These are phyloP conservation scores for Gymnopithys bicolor DNA, from an alignment of 2,797 vertebrate genomes.

Conservation along the genomic window DNA sequence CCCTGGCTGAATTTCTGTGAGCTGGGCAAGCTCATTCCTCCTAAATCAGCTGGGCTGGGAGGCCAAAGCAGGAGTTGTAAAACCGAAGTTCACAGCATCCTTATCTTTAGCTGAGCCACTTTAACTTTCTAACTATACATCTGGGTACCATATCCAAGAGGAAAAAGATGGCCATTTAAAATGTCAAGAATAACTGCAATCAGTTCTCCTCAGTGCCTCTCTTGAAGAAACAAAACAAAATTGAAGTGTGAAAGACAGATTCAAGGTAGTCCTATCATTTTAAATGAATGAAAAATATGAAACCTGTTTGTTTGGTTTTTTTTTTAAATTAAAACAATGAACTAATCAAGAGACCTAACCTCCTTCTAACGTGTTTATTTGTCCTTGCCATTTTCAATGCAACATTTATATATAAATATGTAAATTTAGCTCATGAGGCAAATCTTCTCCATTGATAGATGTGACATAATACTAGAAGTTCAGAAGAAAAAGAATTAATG, in stretches of 20 bases:
- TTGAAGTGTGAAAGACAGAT: slow-evolving; percentile 11
- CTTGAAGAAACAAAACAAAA: slow-evolving; percentile 62
- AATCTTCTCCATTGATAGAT: background rate
- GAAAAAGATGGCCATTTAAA: slow-evolving; percentile 53
- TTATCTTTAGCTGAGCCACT: slow-evolving; percentile 55
- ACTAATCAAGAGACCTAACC: background rate
- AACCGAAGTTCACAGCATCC: slow-evolving; percentile 38
- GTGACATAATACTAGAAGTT: background rate
- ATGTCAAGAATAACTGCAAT: slow-evolving; percentile 56
- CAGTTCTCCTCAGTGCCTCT: slow-evolving; percentile 19
- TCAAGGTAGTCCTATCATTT: background rate
- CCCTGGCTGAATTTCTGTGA: background rate
- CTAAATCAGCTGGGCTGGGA: slow-evolving; percentile 33
- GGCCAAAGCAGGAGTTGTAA: slow-evolving; percentile 43
- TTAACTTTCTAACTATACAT: slow-evolving; percentile 65
- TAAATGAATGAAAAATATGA: background rate
- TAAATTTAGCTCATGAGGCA: background rate
- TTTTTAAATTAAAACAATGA: background rate
- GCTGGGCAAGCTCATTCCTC: background rate
- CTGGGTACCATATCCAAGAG: slow-evolving; percentile 54
- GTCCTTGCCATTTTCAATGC: background rate
- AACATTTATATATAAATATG: background rate
- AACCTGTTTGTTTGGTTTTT: background rate
- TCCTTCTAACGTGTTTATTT: background rate
- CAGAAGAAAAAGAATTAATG: background rate